Evolutionary conservation across 2,797 vertebrate species (phyloP).

Genomic region (Ataeniobius toweri): DNA sequence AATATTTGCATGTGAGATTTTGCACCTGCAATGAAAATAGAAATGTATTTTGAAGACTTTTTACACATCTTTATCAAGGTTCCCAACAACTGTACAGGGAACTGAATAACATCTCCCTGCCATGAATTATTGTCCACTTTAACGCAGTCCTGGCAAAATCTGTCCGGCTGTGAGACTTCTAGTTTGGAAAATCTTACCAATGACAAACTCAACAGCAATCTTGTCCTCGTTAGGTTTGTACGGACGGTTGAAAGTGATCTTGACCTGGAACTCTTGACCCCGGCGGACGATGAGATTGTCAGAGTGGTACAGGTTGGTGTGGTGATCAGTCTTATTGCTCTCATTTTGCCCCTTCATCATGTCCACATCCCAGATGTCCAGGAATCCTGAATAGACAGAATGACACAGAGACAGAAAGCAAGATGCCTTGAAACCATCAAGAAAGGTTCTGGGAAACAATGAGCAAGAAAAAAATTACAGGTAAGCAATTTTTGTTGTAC

Average conservation of each 20-base stretch:
- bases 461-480: not conserved
- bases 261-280: constrained; percentile 88
- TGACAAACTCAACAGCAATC: constrained; percentile 89
- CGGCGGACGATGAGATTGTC: constrained; percentile 87
- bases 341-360: constrained; percentile 78
- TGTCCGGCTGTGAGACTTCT: not conserved
- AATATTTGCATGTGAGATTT: not conserved
- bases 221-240: constrained; percentile 83
- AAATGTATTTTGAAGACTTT: not conserved
- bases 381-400: constrained; percentile 76
- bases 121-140: not conserved
- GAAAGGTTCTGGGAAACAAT: not conserved
- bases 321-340: constrained; percentile 85
- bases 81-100: not conserved
- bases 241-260: constrained; percentile 85
- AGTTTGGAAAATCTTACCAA: constrained; percentile 80
- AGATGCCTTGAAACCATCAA: not conserved
- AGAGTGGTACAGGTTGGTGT: constrained; percentile 81
- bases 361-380: constrained; percentile 82
- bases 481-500: not conserved
- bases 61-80: not conserved
- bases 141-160: not conserved
- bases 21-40: not conserved
- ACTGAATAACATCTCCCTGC: not conserved
- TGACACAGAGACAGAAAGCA: not conserved